phyloP scores from a whole-genome alignment of 2,888 invertebrate species.

The Lutraria lutraria region DNA sequence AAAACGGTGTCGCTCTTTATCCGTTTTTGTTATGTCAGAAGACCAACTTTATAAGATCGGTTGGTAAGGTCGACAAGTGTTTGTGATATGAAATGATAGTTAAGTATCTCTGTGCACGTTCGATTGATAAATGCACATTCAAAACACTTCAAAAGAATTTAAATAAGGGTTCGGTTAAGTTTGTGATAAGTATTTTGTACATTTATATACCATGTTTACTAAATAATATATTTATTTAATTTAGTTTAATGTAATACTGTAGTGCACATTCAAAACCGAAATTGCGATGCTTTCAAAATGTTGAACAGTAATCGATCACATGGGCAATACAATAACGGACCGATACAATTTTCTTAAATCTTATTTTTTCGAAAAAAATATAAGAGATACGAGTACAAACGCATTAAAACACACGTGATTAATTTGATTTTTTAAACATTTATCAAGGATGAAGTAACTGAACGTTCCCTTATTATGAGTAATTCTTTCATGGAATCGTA shows the following conservation, averaged over 20 bases:
- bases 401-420: too few species aligned
- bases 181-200: neutral
- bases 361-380: too few species aligned
- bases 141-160: conserved; percentile 4
- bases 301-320: neutral
- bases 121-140: neutral
- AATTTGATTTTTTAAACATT: too few species aligned
- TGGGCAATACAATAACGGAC: too few species aligned
- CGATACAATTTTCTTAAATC: too few species aligned
- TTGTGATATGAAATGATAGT: neutral
- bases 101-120: neutral
- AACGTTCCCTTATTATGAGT: too few species aligned
- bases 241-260: neutral
- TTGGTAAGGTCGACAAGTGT: neutral
- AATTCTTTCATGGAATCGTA: too few species aligned
- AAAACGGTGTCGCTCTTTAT: neutral
- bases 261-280: too few species aligned
- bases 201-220: neutral
- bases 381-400: too few species aligned
- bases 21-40: neutral
- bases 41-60: neutral
- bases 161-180: neutral
- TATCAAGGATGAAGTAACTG: too few species aligned
- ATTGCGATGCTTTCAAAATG: neutral
- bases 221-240: neutral